Base-by-base conservation (phyloP, 2,797 vertebrate genomes). In the Siniperca undulata region DNA sequence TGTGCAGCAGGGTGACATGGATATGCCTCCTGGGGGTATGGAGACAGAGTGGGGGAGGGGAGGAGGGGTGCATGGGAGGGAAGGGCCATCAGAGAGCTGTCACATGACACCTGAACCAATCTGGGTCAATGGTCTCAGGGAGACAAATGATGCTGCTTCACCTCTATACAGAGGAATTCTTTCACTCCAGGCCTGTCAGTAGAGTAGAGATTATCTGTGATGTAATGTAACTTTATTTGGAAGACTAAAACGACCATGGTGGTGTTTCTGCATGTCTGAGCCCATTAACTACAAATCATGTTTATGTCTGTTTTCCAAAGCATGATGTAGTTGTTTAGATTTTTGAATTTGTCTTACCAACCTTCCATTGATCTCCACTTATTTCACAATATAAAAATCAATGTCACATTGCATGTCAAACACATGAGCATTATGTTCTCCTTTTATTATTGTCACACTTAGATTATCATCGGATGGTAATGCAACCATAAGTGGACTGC, bases 41-140 rank as follows among this genome's bases (percentile, higher is more conserved):
- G 64, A 81, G 46, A 80, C 69, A 42, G 73, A 80, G 52, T 5
- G 11, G 22, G 27, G 46, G 61, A 52, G 62, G 27, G n/a, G 22
- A 22, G 52, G 56, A 38, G 70, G 46, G 48, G 58, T 56, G 61
- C 78, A 74, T 76, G 60, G 64, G 42, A 64, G 38, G 55, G 70
- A 74, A 80, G 74, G 74, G 75, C 56, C 4, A 0, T 66, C 10
- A 70, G 77, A 67, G 46, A 86, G 66, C 22, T 60, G 76, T 86
- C 84, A 91, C 81, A 74, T 86, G 93, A 94, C 85, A 92, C 90
- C 89, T 89, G 87, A 91, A 72, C 78, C 79, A 74, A 87, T 91
- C 48, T 93, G 84, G 93, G 89, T 91, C 89, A 86, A 52, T 62
- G 55, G 38, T 69, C 77, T 80, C 76, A 62, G 11, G 46, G 56